These are phyloP conservation scores for Hydroisotoma schaefferi DNA, from an alignment of 2,888 invertebrate genomes.

Conservation along the genomic window DNA sequence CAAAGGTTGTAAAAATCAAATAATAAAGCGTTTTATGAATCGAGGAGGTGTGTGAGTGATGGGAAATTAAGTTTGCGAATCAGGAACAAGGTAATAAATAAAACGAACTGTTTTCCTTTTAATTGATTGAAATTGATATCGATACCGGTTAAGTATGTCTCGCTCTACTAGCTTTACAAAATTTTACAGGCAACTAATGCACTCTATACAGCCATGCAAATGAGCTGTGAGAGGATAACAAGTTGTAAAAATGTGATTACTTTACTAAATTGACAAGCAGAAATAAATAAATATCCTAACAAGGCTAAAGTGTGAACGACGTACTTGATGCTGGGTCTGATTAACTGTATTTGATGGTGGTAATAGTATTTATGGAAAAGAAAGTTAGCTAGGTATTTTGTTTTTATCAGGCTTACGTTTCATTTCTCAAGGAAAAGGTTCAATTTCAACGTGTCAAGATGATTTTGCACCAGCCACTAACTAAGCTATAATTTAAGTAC, in stretches of 20 bases:
- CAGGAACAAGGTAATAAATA: conserved; percentile 16
- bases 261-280: neutral
- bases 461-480: too few relatives aligned
- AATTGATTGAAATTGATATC: conserved; percentile 40
- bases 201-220: too few relatives aligned
- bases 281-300: conserved; percentile 8
- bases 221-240: neutral
- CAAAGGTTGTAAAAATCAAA: neutral
- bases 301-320: conserved; percentile 9
- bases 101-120: conserved; percentile 27
- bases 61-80: neutral
- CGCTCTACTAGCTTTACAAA: neutral
- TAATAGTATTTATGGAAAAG: too few relatives aligned
- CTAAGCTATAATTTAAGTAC: conserved; percentile 20
- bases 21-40: neutral
- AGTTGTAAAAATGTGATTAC: neutral
- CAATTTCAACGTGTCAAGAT: too few relatives aligned
- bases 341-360: neutral
- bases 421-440: too few relatives aligned
- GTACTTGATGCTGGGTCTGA: neutral
- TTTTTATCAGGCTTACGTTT: neutral
- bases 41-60: neutral
- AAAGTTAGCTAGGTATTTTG: neutral
- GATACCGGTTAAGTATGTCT: conserved; percentile 4
- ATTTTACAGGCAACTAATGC: neutral